phyloP scores from a whole-genome alignment of 1,140 invertebrate species.

The Listronotus bonariensis region DNA sequence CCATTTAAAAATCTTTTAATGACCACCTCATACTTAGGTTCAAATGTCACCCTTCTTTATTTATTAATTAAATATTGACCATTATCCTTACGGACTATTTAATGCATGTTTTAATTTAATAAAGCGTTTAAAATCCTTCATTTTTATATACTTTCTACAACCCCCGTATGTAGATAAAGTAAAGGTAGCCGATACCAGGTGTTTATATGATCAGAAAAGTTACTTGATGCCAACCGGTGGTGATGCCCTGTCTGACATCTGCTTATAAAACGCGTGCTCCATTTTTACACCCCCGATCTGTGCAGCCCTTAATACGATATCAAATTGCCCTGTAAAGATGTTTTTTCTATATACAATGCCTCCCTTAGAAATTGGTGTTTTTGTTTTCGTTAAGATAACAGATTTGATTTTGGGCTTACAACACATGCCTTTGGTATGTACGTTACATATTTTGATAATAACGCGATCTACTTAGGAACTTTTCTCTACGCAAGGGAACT shows the following conservation, averaged over 20 bases:
- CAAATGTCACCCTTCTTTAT: no score
- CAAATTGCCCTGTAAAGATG: constrained; percentile 19
- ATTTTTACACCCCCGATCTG: constrained; percentile 10
- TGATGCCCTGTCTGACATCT: constrained; percentile 26
- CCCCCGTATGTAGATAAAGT: no score
- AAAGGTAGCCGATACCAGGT: constrained; percentile 12
- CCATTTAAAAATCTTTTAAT: no score
- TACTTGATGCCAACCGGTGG: constrained; percentile 28
- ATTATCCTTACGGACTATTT: no score
- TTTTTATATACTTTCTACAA: no score
- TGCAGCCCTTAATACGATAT: constrained; percentile 22
- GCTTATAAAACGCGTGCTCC: constrained; percentile 22
- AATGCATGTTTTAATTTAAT: no score
- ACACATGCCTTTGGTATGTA: not conserved
- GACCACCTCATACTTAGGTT: no score
- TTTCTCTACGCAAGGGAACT: no score
- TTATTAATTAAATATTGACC: no score
- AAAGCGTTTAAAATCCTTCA: no score
- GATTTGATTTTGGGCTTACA: not conserved
- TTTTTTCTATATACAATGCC: constrained; percentile 4
- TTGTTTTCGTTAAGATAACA: not conserved
- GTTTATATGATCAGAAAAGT: constrained; percentile 22
- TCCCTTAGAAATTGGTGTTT: not conserved
- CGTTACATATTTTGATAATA: not conserved
- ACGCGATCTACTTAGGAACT: no score